Conservation (phyloP, 2,113 vertebrate genomes). For the Callocephalon fimbriatum region DNA sequence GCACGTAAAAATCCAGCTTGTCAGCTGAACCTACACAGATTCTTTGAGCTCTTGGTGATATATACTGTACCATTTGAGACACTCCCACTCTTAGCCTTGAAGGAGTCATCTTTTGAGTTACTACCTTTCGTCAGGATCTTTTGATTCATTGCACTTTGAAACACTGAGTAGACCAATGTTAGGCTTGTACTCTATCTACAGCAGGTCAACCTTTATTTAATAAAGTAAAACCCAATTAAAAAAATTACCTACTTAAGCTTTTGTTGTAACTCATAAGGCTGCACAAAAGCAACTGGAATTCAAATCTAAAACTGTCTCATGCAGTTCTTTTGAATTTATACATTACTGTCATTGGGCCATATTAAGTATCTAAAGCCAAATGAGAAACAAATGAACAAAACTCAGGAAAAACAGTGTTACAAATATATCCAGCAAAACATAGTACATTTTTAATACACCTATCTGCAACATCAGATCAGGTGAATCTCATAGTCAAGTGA, state of each 20-base stretch:
- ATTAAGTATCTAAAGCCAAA: background rate
- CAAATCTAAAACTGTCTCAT: background rate
- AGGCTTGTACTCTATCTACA: background rate
- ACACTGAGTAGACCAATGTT: background rate
- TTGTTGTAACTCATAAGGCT: background rate
- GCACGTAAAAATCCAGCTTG: background rate
- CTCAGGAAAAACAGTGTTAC: background rate
- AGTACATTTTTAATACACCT: background rate
- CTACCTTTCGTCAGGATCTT: background rate
- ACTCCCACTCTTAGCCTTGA: conserved; percentile 47
- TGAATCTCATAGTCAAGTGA: background rate
- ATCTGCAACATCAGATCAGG: background rate
- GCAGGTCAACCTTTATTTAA: background rate
- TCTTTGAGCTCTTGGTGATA: conserved; percentile 19
- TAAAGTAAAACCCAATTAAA: background rate
- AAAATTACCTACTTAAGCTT: background rate
- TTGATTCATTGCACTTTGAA: conserved; percentile 30
- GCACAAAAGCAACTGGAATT: background rate
- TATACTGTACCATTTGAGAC: conserved; percentile 43
- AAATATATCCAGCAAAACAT: background rate
- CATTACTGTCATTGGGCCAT: background rate
- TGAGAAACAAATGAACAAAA: background rate
- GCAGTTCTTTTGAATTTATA: background rate
- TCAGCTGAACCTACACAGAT: background rate
- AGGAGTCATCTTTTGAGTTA: background rate